A percentile compares a stretch with the other conserved stretches of the same genome.
Conservation (phyloP, 2,797 vertebrate genomes). For the Eidolon dupreanum region DNA sequence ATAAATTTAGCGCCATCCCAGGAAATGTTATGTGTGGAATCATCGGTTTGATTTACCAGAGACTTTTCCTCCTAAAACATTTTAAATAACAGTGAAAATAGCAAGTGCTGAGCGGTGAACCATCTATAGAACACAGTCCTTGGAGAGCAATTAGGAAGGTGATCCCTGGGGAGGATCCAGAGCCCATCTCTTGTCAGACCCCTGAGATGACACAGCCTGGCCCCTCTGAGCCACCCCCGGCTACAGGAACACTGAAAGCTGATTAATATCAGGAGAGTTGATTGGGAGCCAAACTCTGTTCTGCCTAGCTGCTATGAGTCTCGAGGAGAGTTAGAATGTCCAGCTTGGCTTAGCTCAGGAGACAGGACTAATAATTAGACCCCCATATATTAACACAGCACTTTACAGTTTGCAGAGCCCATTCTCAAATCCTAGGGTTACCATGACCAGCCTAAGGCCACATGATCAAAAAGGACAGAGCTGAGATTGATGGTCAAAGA, state of each 20-base stretch:
- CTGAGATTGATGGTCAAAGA: background rate
- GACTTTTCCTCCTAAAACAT: background rate
- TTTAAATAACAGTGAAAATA: background rate
- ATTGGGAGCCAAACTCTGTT: background rate
- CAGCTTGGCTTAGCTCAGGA: too few relatives aligned
- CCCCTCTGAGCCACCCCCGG: background rate
- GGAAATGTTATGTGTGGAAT: background rate
- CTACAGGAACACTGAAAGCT: background rate
- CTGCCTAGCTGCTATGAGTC: rapidly evolving
- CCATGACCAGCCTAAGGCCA: background rate
- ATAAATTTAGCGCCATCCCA: background rate
- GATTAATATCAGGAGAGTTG: rapidly evolving
- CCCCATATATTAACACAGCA: rapidly evolving
- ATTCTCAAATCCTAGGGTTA: background rate
- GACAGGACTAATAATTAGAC: background rate
- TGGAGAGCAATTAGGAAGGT: background rate
- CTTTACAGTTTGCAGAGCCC: background rate
- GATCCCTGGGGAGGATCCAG: rapidly evolving
- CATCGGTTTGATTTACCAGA: background rate
- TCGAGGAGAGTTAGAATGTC: background rate
- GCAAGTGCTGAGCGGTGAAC: rapidly evolving
- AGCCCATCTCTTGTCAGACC: background rate
- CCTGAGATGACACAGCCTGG: background rate
- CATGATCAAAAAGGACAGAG: background rate
- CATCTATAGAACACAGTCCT: rapidly evolving